A percentile compares a stretch with the other conserved stretches of the same genome.
Evolutionary conservation across 53 echinoderm and acorn worm species (phyloP).

Genomic region (Henricia sp.): DNA sequence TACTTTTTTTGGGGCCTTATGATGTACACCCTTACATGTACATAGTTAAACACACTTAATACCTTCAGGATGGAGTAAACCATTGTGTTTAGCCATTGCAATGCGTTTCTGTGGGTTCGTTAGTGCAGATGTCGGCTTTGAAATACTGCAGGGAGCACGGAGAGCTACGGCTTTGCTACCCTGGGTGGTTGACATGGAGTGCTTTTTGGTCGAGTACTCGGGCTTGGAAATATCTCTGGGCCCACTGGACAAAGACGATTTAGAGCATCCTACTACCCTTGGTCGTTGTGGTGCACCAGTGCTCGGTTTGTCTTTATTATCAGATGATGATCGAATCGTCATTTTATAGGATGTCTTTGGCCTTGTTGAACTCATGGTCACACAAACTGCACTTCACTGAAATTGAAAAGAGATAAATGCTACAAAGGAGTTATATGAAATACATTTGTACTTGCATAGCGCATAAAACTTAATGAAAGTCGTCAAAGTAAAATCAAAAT

Average conservation of each 20-base stretch:
- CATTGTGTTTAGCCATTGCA: conserved; percentile 42
- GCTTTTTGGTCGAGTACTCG: conserved; percentile 12
- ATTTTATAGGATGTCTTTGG: conserved; percentile 37
- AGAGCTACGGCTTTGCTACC: conserved; percentile 35
- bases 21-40: too few relatives aligned
- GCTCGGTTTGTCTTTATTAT: background rate
- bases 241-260: background rate
- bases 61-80: conserved; percentile 45
- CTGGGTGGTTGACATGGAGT: conserved; percentile 8
- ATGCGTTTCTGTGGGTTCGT: conserved; percentile 42
- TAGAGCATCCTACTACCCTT: conserved; percentile 8
- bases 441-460: too few relatives aligned
- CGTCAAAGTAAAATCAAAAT: too few relatives aligned
- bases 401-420: too few relatives aligned
- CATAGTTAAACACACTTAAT: background rate
- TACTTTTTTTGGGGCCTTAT: too few relatives aligned
- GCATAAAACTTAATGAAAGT: too few relatives aligned
- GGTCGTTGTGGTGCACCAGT: background rate
- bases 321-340: conserved; percentile 2
- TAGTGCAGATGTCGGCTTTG: conserved; percentile 9
- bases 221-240: background rate
- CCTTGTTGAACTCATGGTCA: conserved; percentile 43
- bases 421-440: too few relatives aligned
- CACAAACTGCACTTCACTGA: too few relatives aligned
- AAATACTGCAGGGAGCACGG: background rate